Base-by-base conservation (phyloP, 2,888 invertebrate species). In the Camponotus fellah region DNA sequence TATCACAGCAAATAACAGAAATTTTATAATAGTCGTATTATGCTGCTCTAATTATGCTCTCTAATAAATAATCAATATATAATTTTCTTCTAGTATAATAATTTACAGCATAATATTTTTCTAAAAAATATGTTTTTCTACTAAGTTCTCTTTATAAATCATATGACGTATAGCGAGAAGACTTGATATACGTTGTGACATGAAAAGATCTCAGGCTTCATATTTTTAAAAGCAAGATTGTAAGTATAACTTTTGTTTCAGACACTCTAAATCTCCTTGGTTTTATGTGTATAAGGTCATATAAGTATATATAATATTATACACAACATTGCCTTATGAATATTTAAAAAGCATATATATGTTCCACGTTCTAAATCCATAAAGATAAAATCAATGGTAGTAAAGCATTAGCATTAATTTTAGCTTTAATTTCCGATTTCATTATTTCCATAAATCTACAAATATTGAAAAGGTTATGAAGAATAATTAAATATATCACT, bases 11-110 rank as follows among this genome's bases (percentile, higher is more conserved):
- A 75, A 65, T 71, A 82, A 65, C 80, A 83, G 77, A 49, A 75
- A 86, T 87, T 84, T 88, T 69, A 76, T 83, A 71, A 5, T 72
- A 84, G 82, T 84, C 69, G 68, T 69, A 76, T 80, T 74, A 53
- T 68, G 32, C 10, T 26, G 12, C 32, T 34, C 14, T 40, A 21
- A 60, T 56, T 9, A 17, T 43, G 14, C 21, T 8, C 12, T 4
- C 40, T 53, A 8, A 53, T 53, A 53, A 4, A 17, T 49, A 17
- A 14, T 37, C 5, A 0, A 46, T 46, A n/a, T 53, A n/a, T n/a
- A 53, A 53, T 53, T 53, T 53, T 53, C 8, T 53, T n/a, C 8
- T n/a, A 53, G n/a, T 53, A 53, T 8, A 53, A 53, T 53, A 37
- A 37, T 37, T 53, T 53, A 53, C 2, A 4, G 17, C n/a, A n/a